These are phyloP conservation scores for Syritta pipiens DNA, from an alignment of 2,888 invertebrate species.

Conservation along the genomic window DNA sequence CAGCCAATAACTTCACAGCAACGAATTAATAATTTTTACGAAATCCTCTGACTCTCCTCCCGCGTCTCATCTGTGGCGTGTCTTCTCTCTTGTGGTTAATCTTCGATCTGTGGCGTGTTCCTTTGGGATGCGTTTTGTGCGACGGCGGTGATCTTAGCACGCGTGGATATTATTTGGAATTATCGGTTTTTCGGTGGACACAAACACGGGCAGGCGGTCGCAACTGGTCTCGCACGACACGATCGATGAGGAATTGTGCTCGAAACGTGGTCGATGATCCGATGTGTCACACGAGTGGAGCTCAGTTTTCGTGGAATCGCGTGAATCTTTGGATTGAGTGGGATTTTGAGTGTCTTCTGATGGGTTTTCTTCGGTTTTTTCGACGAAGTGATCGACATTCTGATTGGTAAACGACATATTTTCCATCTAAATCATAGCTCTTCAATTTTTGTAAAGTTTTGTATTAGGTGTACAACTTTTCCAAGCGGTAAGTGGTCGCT, in stretches of 20 bases:
- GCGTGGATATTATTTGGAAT: slow-evolving; percentile 56
- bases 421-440: no score
- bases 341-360: no score
- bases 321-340: no score
- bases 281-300: slow-evolving; percentile 64
- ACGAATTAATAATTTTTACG: slow-evolving; percentile 74
- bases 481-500: no score
- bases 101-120: slow-evolving; percentile 54
- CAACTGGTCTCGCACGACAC: slow-evolving; percentile 1
- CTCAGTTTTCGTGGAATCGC: no score
- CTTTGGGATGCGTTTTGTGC: slow-evolving; percentile 52
- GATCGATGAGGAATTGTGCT: slow-evolving; percentile 51
- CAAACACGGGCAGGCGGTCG: neutral
- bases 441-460: no score
- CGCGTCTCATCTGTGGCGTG: no score
- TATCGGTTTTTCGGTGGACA: slow-evolving; percentile 27
- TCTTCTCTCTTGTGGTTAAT: slow-evolving; percentile 39
- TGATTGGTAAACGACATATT: no score
- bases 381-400: no score
- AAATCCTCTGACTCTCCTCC: slow-evolving; percentile 37
- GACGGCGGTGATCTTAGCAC: slow-evolving; percentile 60
- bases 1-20: slow-evolving; percentile 77
- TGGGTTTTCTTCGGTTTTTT: no score
- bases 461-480: no score
- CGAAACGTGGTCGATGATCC: neutral